Percentiles rank a stretch among this genome's conserved stretches.
These are phyloP conservation scores for rat (Rattus norvegicus) DNA, from an alignment of 2,113 vertebrate species.

Conservation along the genomic window DNA sequence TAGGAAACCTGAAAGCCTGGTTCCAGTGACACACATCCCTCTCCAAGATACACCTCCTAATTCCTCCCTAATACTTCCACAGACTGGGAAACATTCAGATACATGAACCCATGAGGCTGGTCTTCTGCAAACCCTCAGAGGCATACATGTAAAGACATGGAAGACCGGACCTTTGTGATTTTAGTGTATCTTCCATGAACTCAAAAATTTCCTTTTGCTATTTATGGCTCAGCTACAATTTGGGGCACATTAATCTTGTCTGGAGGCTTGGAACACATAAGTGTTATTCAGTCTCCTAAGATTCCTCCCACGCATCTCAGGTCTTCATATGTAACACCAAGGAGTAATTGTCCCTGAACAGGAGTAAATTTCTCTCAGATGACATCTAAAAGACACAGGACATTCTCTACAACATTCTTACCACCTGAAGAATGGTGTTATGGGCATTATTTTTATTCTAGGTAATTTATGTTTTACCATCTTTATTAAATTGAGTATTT, in stretches of 20 bases:
- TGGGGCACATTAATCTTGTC: background rate
- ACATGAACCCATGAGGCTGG: background rate
- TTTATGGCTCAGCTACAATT: background rate
- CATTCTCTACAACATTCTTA: background rate
- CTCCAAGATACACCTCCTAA: background rate
- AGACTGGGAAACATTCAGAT: background rate
- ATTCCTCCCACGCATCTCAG: fast-evolving
- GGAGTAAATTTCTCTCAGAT: background rate
- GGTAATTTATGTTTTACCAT: no score
- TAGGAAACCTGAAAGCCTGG: background rate
- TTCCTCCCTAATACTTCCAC: background rate
- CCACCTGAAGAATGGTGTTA: background rate
- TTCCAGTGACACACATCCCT: background rate
- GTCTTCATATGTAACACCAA: background rate
- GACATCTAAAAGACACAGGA: background rate
- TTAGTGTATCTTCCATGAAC: background rate
- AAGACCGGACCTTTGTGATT: background rate
- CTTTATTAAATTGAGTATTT: no score
- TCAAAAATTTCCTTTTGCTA: background rate
- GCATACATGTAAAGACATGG: background rate
- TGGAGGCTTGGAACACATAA: background rate
- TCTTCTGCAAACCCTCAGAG: background rate
- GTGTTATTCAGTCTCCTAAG: background rate
- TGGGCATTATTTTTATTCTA: background rate
- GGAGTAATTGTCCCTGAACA: background rate